phyloP scores from a whole-genome alignment of 2,888 invertebrate species.

The Scelioninae gen. 2 region DNA sequence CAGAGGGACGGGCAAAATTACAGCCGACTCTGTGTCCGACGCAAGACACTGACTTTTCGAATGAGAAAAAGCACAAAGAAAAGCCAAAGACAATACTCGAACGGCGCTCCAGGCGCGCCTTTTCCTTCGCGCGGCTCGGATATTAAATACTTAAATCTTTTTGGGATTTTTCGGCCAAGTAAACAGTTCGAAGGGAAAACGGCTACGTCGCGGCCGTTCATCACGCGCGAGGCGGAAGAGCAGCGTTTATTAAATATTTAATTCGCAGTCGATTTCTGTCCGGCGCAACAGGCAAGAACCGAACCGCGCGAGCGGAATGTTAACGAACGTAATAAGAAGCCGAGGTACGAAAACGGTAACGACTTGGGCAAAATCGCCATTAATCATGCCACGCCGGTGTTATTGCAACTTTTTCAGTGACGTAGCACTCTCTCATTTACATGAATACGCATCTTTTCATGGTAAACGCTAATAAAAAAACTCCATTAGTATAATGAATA shows the following conservation, averaged over 20 bases:
- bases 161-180: slow-evolving; percentile 5
- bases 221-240: slow-evolving; percentile 25
- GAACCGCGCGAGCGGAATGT: slow-evolving; percentile 39
- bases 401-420: slow-evolving; percentile 54
- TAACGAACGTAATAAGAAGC: slow-evolving; percentile 43
- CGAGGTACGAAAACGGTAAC: slow-evolving; percentile 48
- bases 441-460: slow-evolving; percentile 58
- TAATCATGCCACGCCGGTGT: slow-evolving; percentile 52
- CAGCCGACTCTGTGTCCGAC: slow-evolving; percentile 33
- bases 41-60: slow-evolving; percentile 38
- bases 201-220: slow-evolving; percentile 33
- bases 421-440: slow-evolving; percentile 52
- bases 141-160: slow-evolving; percentile 55
- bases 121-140: slow-evolving; percentile 21
- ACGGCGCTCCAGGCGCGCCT: slow-evolving; percentile 18
- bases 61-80: slow-evolving; percentile 49
- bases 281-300: slow-evolving; percentile 53
- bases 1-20: slow-evolving; percentile 47
- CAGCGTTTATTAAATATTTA: slow-evolving; percentile 56
- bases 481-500: slow-evolving; percentile 57
- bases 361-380: slow-evolving; percentile 52
- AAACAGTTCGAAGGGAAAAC: slow-evolving; percentile 17
- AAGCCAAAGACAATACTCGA: slow-evolving; percentile 45
- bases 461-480: slow-evolving; percentile 54
- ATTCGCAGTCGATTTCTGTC: slow-evolving; percentile 51